These are phyloP conservation scores for Rhopalosiphum nymphaeae DNA, from an alignment of 2,888 invertebrate genomes.

Conservation along the genomic window DNA sequence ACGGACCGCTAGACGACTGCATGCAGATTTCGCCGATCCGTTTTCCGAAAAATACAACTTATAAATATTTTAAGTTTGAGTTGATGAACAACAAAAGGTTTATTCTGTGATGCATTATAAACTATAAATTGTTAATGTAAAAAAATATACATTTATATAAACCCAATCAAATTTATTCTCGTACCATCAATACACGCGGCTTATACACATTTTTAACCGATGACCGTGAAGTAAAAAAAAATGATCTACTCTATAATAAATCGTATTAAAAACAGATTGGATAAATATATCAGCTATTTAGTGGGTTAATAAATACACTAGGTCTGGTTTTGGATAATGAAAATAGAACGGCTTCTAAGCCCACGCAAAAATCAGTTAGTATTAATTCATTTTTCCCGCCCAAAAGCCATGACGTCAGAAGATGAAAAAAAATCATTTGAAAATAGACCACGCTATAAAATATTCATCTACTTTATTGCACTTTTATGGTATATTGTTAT, in stretches of 20 bases:
- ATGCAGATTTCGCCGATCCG: background rate
- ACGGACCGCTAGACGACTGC: background rate
- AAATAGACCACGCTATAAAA: slow-evolving; percentile 37
- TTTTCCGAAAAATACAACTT: background rate
- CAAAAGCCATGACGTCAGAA: slow-evolving; percentile 46
- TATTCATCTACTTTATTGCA: slow-evolving; percentile 24
- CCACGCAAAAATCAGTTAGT: slow-evolving; percentile 38
- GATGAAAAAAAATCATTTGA: background rate
- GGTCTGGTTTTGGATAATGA: slow-evolving; percentile 37
- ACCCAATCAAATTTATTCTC: background rate
- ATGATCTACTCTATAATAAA: slow-evolving; percentile 11
- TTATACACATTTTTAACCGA: background rate
- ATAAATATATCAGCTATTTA: slow-evolving; percentile 3
- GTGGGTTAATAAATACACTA: background rate
- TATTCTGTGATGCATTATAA: background rate
- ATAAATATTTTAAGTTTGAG: background rate
- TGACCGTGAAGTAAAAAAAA: slow-evolving; percentile 2
- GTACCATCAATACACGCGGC: background rate
- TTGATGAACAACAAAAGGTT: background rate
- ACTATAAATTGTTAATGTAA: background rate
- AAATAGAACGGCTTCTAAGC: slow-evolving; percentile 24
- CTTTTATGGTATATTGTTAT: slow-evolving; percentile 30
- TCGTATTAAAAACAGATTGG: slow-evolving; percentile 16
- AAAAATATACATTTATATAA: background rate
- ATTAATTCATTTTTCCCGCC: slow-evolving; percentile 20